Evolutionary conservation across 2,113 vertebrate genomes (phyloP), one percentile per base, ranked within the genome.

Genomic region (Perognathus longimembris): DNA sequence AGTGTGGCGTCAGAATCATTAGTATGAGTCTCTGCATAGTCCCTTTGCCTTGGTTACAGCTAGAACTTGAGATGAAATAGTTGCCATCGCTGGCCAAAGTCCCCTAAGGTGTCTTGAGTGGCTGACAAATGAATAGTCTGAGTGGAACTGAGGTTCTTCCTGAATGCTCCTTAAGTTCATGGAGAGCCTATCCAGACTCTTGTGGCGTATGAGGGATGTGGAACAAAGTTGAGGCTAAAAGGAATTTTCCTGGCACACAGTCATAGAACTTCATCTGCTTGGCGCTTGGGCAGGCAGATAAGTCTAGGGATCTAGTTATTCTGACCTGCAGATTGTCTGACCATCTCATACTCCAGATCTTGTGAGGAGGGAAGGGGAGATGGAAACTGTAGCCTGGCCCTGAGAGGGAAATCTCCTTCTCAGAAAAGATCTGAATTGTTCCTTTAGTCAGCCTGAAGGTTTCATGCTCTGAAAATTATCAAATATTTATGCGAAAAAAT

Each of bases 401-500:
- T 9, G 4, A 84, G 45, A 40, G n/a, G 79, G 4, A 3, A 42
- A 32, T 5, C 26, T 66, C 10, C 78, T 77, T 94, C 59, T 34
- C 42, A 86, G 38, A 82, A 87, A 83, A 84, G 59, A 45, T 77
- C 38, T 57, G 24, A 90, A 64, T 15, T 81, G 17, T 78, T 87
- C 26, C 54, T 85, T 91, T 10, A 40, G 70, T 85, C 69, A 90
- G 61, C 18, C 64, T 83, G 28, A 75, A 63, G 87, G 83, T 30
- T 45, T 79, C 64, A 75, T 85, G n/a, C 88, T 88, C 86, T 95
- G 59, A 90, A 92, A 84, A 82, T 94, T 40, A 81, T 69, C 59
- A 81, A 81, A 91, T 71, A 42, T 40, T 84, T 82, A 77, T 89
- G 75, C 40, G 85, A 81, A 91, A 86, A 73, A 79, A 34, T 34